These are phyloP conservation scores for Zeuzera pyrina DNA, from an alignment of 2,888 invertebrate genomes.

Conservation along the genomic window DNA sequence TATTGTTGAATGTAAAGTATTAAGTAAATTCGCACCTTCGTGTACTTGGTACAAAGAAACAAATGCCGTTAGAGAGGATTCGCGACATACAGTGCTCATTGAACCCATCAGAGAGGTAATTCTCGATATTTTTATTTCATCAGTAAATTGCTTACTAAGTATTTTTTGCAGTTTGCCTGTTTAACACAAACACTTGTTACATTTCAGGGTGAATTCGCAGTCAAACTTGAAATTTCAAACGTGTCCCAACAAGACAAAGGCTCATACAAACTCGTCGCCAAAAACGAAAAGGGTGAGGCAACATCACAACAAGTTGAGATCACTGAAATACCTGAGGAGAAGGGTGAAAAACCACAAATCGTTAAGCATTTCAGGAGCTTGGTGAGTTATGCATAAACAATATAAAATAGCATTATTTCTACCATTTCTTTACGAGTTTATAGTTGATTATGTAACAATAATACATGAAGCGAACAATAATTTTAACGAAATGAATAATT, in stretches of 20 bases:
- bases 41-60: slow-evolving; percentile 95
- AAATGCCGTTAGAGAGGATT: slow-evolving; percentile 82
- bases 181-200: not conserved
- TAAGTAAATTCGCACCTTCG: slow-evolving; percentile 93
- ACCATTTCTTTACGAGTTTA: too few species aligned
- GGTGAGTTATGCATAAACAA: slow-evolving; percentile 60
- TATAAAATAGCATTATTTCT: slow-evolving; percentile 2
- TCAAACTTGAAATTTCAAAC: slow-evolving; percentile 91
- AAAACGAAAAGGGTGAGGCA: slow-evolving; percentile 94
- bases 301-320: slow-evolving; percentile 91
- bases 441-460: too few species aligned
- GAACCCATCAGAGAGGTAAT: slow-evolving; percentile 85
- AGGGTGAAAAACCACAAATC: slow-evolving; percentile 87
- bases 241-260: slow-evolving; percentile 88
- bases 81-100: slow-evolving; percentile 82
- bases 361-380: slow-evolving; percentile 82
- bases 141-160: not conserved
- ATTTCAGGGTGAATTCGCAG: slow-evolving; percentile 86
- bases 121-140: not conserved
- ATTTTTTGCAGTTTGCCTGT: not conserved
- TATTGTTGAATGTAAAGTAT: slow-evolving; percentile 93
- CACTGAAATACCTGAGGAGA: slow-evolving; percentile 85
- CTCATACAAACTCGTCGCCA: slow-evolving; percentile 90
- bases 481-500: too few species aligned
- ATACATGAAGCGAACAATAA: too few species aligned